These are phyloP conservation scores for Episyrphus balteatus DNA, from an alignment of 1,140 invertebrate species.

Conservation along the genomic window DNA sequence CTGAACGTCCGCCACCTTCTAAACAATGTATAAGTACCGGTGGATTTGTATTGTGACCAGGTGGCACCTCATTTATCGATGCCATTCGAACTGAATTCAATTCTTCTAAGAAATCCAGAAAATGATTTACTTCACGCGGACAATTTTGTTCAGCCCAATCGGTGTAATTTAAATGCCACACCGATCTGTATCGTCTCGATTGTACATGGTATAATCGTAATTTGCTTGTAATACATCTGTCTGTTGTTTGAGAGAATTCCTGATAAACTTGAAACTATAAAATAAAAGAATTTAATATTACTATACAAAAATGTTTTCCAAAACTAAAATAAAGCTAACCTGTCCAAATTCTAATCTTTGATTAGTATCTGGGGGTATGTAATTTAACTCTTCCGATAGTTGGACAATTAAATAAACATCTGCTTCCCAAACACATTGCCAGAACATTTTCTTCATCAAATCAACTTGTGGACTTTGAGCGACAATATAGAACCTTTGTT, in stretches of 20 bases:
- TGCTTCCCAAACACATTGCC: constrained; percentile 81
- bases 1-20: constrained; percentile 57
- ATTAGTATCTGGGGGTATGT: constrained; percentile 45
- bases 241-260: constrained; percentile 50
- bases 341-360: constrained; percentile 43
- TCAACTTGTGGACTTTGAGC: constrained; percentile 54
- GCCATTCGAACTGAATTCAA: constrained; percentile 69
- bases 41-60: constrained; percentile 55
- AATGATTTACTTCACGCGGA: constrained; percentile 52
- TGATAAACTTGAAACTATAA: constrained; percentile 56
- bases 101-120: constrained; percentile 73
- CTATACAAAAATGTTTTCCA: background rate
- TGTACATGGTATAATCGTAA: constrained; percentile 43
- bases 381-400: constrained; percentile 50
- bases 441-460: constrained; percentile 47
- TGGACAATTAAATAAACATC: constrained; percentile 68
- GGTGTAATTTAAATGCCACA: constrained; percentile 74
- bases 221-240: constrained; percentile 48
- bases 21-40: constrained; percentile 60
- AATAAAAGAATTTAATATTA: background rate
- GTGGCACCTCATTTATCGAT: constrained; percentile 51
- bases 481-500: constrained; percentile 73
- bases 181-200: constrained; percentile 45
- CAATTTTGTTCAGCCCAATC: constrained; percentile 63
- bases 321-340: constrained; percentile 29